These are phyloP conservation scores for Conops quadrifasciatus DNA, from an alignment of 2,888 invertebrate species.

Conservation along the genomic window DNA sequence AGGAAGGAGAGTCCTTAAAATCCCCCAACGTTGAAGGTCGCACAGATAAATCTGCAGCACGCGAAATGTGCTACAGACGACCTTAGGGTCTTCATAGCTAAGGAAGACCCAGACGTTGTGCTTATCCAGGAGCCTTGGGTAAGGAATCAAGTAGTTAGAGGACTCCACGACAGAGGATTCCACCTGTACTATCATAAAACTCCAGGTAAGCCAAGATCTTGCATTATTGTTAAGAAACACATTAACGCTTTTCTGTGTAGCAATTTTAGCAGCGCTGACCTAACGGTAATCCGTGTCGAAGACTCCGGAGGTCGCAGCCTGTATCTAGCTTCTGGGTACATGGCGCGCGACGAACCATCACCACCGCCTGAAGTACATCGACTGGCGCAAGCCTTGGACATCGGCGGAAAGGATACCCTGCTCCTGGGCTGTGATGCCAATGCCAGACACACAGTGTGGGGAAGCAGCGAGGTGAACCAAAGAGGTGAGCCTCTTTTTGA, in stretches of 20 bases:
- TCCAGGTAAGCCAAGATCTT: constrained; percentile 8
- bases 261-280: background rate
- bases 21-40: background rate
- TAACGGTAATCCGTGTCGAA: too few relatives aligned
- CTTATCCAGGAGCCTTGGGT: background rate
- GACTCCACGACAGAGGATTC: background rate
- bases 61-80: background rate
- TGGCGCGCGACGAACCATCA: too few relatives aligned
- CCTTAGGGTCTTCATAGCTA: background rate
- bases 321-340: too few relatives aligned
- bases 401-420: too few relatives aligned
- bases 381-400: too few relatives aligned
- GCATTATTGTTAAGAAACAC: constrained; percentile 6
- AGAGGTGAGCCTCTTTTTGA: constrained; percentile 10
- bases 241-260: constrained; percentile 6
- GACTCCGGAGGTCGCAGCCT: too few relatives aligned
- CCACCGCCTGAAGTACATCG: too few relatives aligned
- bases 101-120: background rate
- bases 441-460: constrained; percentile 2
- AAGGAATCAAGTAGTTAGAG: background rate
- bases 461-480: background rate
- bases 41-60: background rate
- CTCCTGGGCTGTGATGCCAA: background rate
- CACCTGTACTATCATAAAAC: background rate
- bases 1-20: background rate